Evolutionary conservation across 2,888 invertebrate species (phyloP).

Genomic region (Cremastinae sp.): DNA sequence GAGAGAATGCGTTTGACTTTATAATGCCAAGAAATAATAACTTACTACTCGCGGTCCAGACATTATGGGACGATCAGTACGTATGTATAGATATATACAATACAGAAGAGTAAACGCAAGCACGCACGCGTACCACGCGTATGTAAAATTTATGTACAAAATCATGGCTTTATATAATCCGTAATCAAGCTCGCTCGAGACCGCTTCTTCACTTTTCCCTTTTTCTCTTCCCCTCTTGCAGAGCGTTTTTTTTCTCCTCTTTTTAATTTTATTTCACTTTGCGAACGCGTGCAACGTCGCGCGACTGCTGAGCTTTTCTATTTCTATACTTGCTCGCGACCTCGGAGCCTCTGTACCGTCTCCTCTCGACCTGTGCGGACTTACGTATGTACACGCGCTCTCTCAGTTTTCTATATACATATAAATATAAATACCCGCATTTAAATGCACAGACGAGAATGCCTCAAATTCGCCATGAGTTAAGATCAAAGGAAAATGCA

Average conservation of each 20-base stretch:
- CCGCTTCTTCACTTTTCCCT: constrained; percentile 22
- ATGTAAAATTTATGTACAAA: no score
- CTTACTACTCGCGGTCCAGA: no score
- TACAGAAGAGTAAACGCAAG: no score
- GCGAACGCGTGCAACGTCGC: constrained; percentile 42
- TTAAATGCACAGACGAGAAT: constrained; percentile 30
- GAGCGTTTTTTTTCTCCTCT: constrained; percentile 34
- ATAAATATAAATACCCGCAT: background rate
- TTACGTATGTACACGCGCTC: background rate
- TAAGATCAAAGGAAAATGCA: constrained; percentile 56
- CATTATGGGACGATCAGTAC: no score
- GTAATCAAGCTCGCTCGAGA: no score
- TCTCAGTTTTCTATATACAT: background rate
- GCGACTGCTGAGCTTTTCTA: constrained; percentile 57
- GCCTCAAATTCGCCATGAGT: constrained; percentile 48
- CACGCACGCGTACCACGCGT: no score
- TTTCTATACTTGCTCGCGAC: constrained; percentile 57
- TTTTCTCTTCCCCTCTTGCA: background rate
- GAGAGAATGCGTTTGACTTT: no score
- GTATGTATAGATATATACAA: no score
- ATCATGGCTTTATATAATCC: no score
- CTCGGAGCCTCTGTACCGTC: constrained; percentile 49
- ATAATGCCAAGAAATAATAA: no score
- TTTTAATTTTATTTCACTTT: constrained; percentile 26
- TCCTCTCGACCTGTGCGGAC: constrained; percentile 34